Evolutionary conservation across 2,888 invertebrate species (phyloP), one percentile per base, ranked within the genome.

Genomic region (Sphaerophoria rueppellii): DNA sequence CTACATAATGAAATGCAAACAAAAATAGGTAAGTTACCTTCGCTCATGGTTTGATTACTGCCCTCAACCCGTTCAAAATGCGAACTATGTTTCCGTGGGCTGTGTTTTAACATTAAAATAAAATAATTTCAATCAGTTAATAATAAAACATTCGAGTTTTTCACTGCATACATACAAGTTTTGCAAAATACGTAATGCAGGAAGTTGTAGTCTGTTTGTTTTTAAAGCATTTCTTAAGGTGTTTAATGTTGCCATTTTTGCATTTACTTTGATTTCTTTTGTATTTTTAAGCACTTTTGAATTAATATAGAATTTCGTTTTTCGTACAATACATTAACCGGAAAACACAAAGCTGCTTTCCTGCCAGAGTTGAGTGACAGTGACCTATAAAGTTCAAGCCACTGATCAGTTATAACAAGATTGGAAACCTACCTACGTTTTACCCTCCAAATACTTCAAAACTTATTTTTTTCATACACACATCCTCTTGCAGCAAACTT

Each of bases 41-140:
- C 82, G 55, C 72, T 61, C 82, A 82, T 82, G 5, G 82, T 82
- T 61, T 72, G 72, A 0, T 14, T 50, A 14, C 3, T 16, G 7
- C 50, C 77, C 12, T 72, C 67, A 1, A 32, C 9, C 11, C 35
- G 61, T 6, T 57, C 48, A 34, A 77, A 57, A 3, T 35, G 12
- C 12, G 55, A 32, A 7, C 40, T 48, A 61, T 40, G 69, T 46
- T 60, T 9, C 34, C 60, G 46, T 3, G 65, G 65, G 12, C 81
- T 81, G 46, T 2, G 1, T 46, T 52, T 58, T 16, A 16, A 16
- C 1, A 60, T 43, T 6, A 12, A 43, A 11, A 43, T 12, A 43
- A 24, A 6, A 6, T 6, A 24, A 12, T 12, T 35, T 11, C 2
- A 6, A 43, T 9, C 9, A 43, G 11, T 60, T 58, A 58, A 11